These are phyloP conservation scores for Atrina japonica DNA, from an alignment of 2,888 invertebrate species.

Conservation along the genomic window DNA sequence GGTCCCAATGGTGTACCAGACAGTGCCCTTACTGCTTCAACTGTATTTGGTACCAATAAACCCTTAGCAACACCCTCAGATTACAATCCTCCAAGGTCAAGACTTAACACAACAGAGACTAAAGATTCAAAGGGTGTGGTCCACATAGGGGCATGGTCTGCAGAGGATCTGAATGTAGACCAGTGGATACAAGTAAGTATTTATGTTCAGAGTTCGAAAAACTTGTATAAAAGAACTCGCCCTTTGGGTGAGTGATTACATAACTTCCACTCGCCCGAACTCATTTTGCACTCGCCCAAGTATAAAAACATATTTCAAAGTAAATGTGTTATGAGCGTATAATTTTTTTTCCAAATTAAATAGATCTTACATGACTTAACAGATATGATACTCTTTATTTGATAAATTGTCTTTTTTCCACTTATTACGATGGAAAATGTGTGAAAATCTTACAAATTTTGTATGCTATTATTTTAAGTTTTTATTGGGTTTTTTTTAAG, in stretches of 20 bases:
- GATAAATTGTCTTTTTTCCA: no score
- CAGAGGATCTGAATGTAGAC: conserved; percentile 53
- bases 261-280: no score
- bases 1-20: conserved; percentile 40
- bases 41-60: conserved; percentile 46
- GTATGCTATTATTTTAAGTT: neutral
- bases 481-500: no score
- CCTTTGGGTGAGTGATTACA: no score
- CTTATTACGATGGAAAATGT: no score
- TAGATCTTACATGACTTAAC: no score
- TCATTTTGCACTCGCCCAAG: no score
- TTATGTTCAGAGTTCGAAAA: neutral
- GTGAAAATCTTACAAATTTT: no score
- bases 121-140: conserved; percentile 53
- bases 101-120: conserved; percentile 49
- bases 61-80: conserved; percentile 36
- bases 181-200: conserved; percentile 60
- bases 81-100: conserved; percentile 48
- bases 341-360: neutral
- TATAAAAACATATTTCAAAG: no score
- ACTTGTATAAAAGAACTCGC: neutral
- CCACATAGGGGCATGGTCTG: conserved; percentile 59
- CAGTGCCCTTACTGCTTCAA: conserved; percentile 43
- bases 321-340: no score
- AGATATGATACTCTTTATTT: no score